These are phyloP conservation scores for Phorcus lineatus DNA, from an alignment of 2,888 invertebrate species.

Conservation along the genomic window DNA sequence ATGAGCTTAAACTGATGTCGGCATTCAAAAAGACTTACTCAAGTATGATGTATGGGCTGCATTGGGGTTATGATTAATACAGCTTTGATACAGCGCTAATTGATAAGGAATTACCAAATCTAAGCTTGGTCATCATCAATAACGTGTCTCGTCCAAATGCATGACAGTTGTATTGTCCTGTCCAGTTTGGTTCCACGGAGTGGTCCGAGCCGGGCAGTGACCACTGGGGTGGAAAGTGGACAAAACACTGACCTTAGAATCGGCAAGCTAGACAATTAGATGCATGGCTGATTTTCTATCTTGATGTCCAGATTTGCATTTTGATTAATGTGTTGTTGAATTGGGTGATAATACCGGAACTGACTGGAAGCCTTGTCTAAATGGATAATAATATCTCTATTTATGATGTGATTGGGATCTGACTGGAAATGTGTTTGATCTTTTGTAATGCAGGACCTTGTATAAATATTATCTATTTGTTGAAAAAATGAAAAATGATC, in stretches of 20 bases:
- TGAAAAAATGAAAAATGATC: no score
- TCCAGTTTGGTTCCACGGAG: neutral
- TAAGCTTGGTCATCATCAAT: conserved; percentile 1
- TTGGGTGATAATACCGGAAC: neutral
- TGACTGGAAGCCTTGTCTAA: no score
- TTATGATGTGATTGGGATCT: no score
- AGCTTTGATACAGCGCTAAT: neutral
- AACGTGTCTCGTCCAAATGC: neutral
- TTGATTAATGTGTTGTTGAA: neutral
- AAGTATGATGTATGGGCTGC: neutral
- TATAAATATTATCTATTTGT: no score
- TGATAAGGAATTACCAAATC: conserved; percentile 17
- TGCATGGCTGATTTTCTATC: neutral
- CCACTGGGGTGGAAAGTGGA: neutral
- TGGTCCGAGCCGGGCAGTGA: neutral
- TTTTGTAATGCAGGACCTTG: no score
- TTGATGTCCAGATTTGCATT: neutral
- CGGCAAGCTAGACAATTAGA: neutral
- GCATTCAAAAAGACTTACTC: conserved; percentile 20
- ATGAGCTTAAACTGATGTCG: conserved; percentile 16
- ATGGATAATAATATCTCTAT: no score
- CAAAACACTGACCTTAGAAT: neutral
- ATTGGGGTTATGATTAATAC: conserved; percentile 15
- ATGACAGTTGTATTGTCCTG: neutral
- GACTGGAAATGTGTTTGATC: no score